These are phyloP conservation scores for Cephalopterus ornatus DNA, from an alignment of 2,113 vertebrate genomes.

Conservation along the genomic window DNA sequence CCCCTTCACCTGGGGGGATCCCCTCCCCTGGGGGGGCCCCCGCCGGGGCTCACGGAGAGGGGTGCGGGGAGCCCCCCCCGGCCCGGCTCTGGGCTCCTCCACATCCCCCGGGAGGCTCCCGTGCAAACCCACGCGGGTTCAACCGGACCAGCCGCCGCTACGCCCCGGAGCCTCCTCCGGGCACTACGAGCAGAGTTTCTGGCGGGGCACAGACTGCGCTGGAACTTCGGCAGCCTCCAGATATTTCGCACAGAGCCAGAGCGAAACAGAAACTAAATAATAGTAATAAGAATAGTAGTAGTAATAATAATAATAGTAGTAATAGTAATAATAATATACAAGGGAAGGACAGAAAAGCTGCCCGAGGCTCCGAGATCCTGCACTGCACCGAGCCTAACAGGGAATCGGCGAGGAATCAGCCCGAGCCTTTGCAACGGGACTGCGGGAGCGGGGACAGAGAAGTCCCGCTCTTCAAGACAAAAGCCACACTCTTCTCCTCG, in stretches of 20 bases:
- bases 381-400: not conserved
- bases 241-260: not conserved
- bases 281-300: not conserved
- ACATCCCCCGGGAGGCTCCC: not conserved
- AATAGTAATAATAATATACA: not conserved
- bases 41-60: not conserved
- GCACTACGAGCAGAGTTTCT: not conserved
- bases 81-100: not conserved
- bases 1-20: not conserved
- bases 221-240: slow-evolving; percentile 1
- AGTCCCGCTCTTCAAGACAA: not conserved
- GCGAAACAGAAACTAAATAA: slow-evolving; percentile 75
- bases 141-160: not conserved
- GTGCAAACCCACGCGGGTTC: not conserved
- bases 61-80: not conserved
- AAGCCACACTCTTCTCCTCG: not conserved
- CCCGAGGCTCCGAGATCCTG: not conserved
- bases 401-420: not conserved
- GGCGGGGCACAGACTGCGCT: not conserved
- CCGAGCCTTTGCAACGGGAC: not conserved
- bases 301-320: not conserved
- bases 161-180: not conserved
- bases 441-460: not conserved
- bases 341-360: not conserved
- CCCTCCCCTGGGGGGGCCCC: not conserved